Evolutionary conservation across 2,888 invertebrate genomes (phyloP).

Genomic region (Ophraella communa): DNA sequence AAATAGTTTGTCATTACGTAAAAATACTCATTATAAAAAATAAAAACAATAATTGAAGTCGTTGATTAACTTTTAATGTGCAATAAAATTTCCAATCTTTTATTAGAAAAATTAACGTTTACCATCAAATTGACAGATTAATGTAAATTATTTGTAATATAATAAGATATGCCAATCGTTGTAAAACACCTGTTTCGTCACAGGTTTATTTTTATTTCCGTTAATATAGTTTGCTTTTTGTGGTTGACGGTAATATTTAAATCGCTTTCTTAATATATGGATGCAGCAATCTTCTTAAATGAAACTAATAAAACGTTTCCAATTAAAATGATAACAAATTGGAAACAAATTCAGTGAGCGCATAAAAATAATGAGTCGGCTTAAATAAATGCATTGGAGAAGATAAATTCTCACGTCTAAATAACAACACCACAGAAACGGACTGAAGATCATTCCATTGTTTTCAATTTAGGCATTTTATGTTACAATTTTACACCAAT

Average conservation of each 20-base stretch:
- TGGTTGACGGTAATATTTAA: neutral
- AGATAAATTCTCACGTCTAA: constrained; percentile 16
- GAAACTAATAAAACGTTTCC: constrained; percentile 24
- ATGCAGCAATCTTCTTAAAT: neutral
- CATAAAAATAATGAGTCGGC: constrained; percentile 15
- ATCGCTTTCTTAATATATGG: neutral
- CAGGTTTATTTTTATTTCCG: neutral
- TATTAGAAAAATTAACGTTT: too few species aligned
- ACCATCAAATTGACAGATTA: too few species aligned
- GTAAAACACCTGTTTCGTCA: neutral
- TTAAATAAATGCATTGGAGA: constrained; percentile 11
- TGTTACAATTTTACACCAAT: too few species aligned
- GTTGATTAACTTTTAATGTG: too few species aligned
- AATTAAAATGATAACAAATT: constrained; percentile 17
- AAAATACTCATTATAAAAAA: too few species aligned
- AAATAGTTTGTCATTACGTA: too few species aligned
- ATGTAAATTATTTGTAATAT: too few species aligned
- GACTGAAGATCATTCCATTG: neutral
- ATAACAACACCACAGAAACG: neutral
- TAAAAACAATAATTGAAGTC: too few species aligned
- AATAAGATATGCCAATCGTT: neutral
- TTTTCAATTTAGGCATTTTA: neutral
- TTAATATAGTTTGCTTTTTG: neutral
- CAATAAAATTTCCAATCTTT: too few species aligned
- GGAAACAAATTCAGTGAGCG: constrained; percentile 18